Evolutionary conservation across 2,113 vertebrate species (phyloP).

Genomic region (Callipepla squamata): DNA sequence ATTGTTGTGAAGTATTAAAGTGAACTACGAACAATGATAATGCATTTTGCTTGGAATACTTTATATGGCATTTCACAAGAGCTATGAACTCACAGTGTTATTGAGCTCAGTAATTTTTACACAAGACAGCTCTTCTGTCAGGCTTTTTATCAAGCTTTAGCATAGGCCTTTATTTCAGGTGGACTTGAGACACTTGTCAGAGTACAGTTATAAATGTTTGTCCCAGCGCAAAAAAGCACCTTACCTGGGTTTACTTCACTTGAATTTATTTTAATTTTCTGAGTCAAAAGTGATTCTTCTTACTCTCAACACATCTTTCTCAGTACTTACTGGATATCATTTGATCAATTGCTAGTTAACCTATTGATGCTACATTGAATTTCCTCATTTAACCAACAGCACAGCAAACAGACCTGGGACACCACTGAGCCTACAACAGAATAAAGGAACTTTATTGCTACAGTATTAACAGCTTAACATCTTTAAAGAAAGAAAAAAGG

Average conservation of each 20-base stretch:
- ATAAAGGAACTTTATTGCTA: neutral
- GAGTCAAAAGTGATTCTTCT: neutral
- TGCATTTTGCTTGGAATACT: neutral
- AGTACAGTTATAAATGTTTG: neutral
- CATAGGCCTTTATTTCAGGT: conserved; percentile 15
- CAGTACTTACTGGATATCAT: neutral
- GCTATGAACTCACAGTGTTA: neutral
- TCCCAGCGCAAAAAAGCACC: neutral
- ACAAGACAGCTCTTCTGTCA: neutral
- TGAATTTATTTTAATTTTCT: neutral
- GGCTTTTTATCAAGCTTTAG: conserved; percentile 8
- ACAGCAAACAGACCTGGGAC: neutral
- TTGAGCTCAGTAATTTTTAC: conserved; percentile 16
- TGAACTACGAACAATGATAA: neutral
- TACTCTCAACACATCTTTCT: neutral
- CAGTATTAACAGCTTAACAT: neutral
- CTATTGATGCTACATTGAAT: neutral
- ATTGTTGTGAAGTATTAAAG: neutral
- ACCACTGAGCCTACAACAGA: neutral
- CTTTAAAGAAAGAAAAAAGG: neutral
- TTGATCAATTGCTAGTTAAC: conserved; percentile 26
- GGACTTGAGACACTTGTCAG: conserved; percentile 21
- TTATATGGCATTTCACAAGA: neutral
- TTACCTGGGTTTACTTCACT: conserved; percentile 21
- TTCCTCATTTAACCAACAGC: conserved; percentile 15